Conservation (phyloP, 2,888 invertebrate genomes). For the Argyresthia albistria region DNA sequence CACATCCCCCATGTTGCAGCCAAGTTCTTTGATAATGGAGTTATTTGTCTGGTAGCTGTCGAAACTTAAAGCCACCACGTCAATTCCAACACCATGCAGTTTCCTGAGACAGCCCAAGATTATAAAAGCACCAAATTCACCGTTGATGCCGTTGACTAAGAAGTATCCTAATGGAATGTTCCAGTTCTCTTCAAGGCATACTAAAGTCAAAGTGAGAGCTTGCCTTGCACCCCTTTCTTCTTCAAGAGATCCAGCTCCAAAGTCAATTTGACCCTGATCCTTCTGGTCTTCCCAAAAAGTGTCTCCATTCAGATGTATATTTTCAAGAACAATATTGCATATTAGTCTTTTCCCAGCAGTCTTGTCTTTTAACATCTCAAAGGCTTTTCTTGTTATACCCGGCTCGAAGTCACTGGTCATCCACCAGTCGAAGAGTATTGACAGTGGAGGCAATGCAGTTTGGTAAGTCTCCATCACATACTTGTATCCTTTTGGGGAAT, state of each 20-base stretch:
- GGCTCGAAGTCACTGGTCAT: neutral
- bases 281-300: neutral
- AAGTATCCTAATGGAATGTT: slow-evolving; percentile 13
- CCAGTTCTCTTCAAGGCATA: slow-evolving; percentile 11
- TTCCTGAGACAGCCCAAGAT: slow-evolving; percentile 7
- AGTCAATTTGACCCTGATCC: neutral
- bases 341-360: neutral
- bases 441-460: neutral
- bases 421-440: neutral
- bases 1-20: neutral
- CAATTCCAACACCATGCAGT: slow-evolving; percentile 4
- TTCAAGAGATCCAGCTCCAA: neutral
- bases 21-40: neutral
- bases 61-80: slow-evolving; percentile 8
- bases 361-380: neutral
- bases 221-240: neutral
- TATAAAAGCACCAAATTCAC: slow-evolving; percentile 6
- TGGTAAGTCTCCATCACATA: neutral
- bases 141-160: slow-evolving; percentile 2
- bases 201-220: slow-evolving; percentile 8
- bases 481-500: neutral
- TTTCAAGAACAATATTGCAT: neutral
- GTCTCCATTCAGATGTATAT: neutral
- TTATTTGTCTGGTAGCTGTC: neutral
- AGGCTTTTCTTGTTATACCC: neutral